Conservation (phyloP, 2,888 invertebrate genomes). For the Scaptomyza reducta region DNA sequence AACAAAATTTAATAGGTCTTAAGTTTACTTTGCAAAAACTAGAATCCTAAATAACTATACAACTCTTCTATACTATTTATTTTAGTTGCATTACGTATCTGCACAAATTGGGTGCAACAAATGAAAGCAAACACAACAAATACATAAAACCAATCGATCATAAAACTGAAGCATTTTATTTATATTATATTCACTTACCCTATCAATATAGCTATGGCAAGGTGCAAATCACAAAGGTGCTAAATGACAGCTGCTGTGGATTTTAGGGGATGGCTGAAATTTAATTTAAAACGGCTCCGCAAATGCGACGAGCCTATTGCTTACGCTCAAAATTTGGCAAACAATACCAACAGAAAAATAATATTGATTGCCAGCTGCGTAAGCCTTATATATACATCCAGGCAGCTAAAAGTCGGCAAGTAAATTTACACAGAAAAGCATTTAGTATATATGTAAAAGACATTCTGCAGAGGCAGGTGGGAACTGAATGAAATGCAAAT, state of each 20-base stretch:
- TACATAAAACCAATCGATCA: conserved; percentile 53
- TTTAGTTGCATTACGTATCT: background rate
- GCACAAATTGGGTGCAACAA: conserved; percentile 9
- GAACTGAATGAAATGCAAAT: conserved; percentile 61
- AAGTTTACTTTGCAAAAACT: background rate
- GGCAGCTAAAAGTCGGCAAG: background rate
- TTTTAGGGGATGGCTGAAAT: conserved; percentile 13
- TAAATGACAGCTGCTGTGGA: conserved; percentile 14
- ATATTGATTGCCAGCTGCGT: conserved; percentile 49
- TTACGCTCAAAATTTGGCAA: conserved; percentile 17
- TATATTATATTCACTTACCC: conserved; percentile 39
- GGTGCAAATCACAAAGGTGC: background rate
- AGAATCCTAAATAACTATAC: no score
- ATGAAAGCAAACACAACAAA: conserved; percentile 4
- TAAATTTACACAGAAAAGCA: background rate
- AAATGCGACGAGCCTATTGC: conserved; percentile 35
- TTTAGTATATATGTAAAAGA: conserved; percentile 10
- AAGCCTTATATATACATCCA: background rate
- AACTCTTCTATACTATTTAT: no score
- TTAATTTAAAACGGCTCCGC: conserved; percentile 36
- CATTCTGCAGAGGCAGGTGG: conserved; percentile 34
- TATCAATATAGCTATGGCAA: conserved; percentile 22
- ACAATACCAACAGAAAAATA: conserved; percentile 21
- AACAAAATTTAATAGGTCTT: no score
- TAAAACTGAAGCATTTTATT: conserved; percentile 22